Evolutionary conservation across 2,888 invertebrate species (phyloP), one percentile per base, ranked within the genome.

Genomic region (Empis livida): DNA sequence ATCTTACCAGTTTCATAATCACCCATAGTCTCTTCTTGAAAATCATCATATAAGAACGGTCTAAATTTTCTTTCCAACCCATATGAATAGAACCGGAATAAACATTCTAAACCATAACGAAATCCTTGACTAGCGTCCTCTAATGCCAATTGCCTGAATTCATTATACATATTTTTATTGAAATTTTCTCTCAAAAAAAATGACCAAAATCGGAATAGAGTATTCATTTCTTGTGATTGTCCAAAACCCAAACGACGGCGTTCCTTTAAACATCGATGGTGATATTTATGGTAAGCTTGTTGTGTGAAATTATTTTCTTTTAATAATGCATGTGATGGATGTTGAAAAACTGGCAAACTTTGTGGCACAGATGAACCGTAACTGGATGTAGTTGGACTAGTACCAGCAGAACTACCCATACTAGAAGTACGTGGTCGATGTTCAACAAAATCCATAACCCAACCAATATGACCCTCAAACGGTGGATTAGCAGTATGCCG

Each of bases 201-300:
- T 30, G 97, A 97, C 99, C 99, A 99, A 75, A 99, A 99, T 52
- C 99, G 78, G 77, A 95, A 99, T 44, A 99, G 75, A 0, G 99
- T 99, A 72, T 99, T 99, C 97, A 99, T 99, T 72, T 99, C 99
- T 63, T 92, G 93, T 8, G 94, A 94, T 63, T 89, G 89, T 0
- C 97, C 97, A 59, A 84, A 84, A 51, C 97, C 97, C 48, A 91
- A 76, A 63, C 87, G 82, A 71, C 90, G 89, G 55, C 96, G 84
- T 66, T 97, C 96, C 86, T 75, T 57, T 67, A 76, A 76, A 70
- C 97, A 97, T 56, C 93, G 78, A 54, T 87, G 86, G 67, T 91
- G 84, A 72, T 95, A 99, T 67, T 94, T 95, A 71, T 92, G 89
- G 73, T 99, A 99, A 3, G 89, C 93, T 67, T 92, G 92, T 71